A percentile compares a stretch with the other conserved stretches of the same genome.
Conservation (phyloP, 2,888 invertebrate genomes). For the Rhagophthalmus giganteus region DNA sequence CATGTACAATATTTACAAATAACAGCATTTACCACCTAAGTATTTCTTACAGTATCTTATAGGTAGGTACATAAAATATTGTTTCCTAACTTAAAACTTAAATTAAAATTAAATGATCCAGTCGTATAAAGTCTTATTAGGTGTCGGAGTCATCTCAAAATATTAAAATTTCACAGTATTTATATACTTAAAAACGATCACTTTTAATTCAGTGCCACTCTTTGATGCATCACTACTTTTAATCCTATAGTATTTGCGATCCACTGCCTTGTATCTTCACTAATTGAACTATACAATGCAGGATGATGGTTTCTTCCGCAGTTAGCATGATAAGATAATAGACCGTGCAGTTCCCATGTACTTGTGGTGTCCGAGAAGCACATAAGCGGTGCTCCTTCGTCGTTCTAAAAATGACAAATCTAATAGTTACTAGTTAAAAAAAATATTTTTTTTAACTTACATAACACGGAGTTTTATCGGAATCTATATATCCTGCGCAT, state of each 20-base stretch:
- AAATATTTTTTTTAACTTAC: constrained; percentile 53
- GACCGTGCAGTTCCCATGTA: constrained; percentile 64
- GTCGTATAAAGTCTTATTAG: constrained; percentile 12
- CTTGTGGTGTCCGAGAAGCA: constrained; percentile 59
- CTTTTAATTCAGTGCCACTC: constrained; percentile 20
- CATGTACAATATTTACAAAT: constrained; percentile 40
- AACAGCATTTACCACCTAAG: constrained; percentile 3
- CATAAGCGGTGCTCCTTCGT: constrained; percentile 69
- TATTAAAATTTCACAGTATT: constrained; percentile 2
- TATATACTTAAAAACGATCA: constrained; percentile 23
- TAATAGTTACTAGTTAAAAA: background rate
- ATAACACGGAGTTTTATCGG: constrained; percentile 62
- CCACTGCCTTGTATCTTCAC: constrained; percentile 52
- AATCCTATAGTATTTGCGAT: constrained; percentile 54
- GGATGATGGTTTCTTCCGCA: constrained; percentile 63
- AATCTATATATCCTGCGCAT: constrained; percentile 62
- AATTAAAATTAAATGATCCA: constrained; percentile 10
- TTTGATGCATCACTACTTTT: constrained; percentile 29
- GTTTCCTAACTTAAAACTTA: constrained; percentile 10
- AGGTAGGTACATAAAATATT: constrained; percentile 14
- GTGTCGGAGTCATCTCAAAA: constrained; percentile 7
- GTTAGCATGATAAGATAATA: constrained; percentile 63
- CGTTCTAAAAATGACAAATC: constrained; percentile 57
- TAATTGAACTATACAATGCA: constrained; percentile 59
- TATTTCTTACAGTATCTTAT: constrained; percentile 6